Percentiles rank a stretch among this genome's conserved stretches.
These are phyloP conservation scores for Gnathonemus longibarbis DNA, from an alignment of 2,113 vertebrate species.

Conservation along the genomic window DNA sequence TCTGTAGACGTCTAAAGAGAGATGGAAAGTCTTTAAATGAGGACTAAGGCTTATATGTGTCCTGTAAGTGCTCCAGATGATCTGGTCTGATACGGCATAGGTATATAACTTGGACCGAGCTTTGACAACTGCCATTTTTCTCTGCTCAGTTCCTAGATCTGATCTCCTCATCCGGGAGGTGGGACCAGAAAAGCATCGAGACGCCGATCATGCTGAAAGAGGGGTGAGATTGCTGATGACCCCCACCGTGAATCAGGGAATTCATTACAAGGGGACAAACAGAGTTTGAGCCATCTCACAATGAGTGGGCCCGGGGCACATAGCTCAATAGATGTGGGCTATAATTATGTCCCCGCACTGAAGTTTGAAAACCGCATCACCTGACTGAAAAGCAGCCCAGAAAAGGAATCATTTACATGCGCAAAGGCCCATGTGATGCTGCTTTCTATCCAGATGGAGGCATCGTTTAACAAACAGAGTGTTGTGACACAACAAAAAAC, in stretches of 20 bases:
- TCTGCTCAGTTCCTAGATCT: conserved; percentile 82
- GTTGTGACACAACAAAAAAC: background rate
- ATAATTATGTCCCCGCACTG: background rate
- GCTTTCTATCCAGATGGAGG: background rate
- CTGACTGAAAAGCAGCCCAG: background rate
- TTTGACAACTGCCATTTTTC: conserved; percentile 11
- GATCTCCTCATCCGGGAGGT: conserved; percentile 93
- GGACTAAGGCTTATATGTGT: background rate
- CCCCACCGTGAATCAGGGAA: background rate
- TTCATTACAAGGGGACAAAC: background rate
- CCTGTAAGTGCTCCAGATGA: background rate
- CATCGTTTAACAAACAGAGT: background rate
- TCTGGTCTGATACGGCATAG: background rate
- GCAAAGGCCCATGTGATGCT: background rate
- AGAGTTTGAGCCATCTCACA: background rate
- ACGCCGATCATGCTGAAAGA: conserved; percentile 96
- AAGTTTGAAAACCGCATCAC: background rate
- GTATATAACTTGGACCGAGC: background rate
- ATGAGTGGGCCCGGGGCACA: background rate
- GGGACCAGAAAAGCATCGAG: conserved; percentile 91
- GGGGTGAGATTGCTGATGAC: conserved; percentile 66
- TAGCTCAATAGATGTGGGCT: background rate
- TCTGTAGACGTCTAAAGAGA: background rate
- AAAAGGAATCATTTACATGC: background rate
- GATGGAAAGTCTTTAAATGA: background rate